These are phyloP conservation scores for Sterrhoptilus dennistouni DNA, from an alignment of 2,113 vertebrate genomes.

Conservation along the genomic window DNA sequence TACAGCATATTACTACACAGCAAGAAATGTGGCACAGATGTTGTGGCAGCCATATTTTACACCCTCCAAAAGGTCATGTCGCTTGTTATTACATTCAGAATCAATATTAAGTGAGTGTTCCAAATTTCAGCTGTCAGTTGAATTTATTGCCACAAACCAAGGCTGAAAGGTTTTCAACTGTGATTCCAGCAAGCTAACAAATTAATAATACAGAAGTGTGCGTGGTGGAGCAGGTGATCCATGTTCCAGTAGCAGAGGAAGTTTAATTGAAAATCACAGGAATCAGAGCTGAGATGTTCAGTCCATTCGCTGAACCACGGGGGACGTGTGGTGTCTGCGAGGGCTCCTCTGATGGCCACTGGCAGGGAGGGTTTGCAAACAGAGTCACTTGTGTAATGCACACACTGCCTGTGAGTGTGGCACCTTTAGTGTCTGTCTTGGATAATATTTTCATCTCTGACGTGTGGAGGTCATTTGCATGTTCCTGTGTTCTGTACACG, in stretches of 20 bases:
- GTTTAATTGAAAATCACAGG: conserved; percentile 25
- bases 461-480: not conserved
- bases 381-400: not conserved
- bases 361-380: not conserved
- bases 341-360: not conserved
- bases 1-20: conserved; percentile 86
- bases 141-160: conserved; percentile 81
- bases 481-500: fast-evolving
- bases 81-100: conserved; percentile 86
- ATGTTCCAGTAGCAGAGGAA: conserved; percentile 55
- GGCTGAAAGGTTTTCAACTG: conserved; percentile 81
- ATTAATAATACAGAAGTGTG: conserved; percentile 76
- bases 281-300: not conserved
- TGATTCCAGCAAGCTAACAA: conserved; percentile 79
- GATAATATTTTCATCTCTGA: not conserved
- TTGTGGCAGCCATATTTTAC: conserved; percentile 86
- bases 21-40: conserved; percentile 85
- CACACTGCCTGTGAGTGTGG: not conserved
- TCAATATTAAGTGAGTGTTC: conserved; percentile 86
- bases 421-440: not conserved
- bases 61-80: conserved; percentile 85
- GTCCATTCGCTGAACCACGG: not conserved
- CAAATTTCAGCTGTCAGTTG: conserved; percentile 84
- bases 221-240: conserved; percentile 74
- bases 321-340: not conserved